Conservation (phyloP, 2,888 invertebrate species). For the Agonum fuliginosum region DNA sequence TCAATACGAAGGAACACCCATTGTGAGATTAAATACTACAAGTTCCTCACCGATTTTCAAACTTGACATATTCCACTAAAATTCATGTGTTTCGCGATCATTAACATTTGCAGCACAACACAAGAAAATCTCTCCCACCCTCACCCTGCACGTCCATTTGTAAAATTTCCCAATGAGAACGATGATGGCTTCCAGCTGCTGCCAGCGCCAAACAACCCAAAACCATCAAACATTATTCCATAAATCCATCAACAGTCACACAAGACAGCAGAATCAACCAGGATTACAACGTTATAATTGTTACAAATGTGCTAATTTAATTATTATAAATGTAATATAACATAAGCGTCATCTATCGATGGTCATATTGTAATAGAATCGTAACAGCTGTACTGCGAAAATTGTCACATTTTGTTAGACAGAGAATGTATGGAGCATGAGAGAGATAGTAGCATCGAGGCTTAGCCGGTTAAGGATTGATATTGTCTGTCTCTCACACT, state of each 20-base stretch:
- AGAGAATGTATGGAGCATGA: too few relatives aligned
- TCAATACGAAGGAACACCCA: slow-evolving; percentile 60
- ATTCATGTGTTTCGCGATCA: slow-evolving; percentile 66
- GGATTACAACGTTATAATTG: too few relatives aligned
- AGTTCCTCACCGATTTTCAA: slow-evolving; percentile 76
- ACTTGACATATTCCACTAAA: slow-evolving; percentile 77
- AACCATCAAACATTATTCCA: background rate
- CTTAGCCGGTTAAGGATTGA: too few relatives aligned
- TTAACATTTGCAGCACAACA: slow-evolving; percentile 60
- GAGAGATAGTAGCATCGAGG: too few relatives aligned
- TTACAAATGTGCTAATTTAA: too few relatives aligned
- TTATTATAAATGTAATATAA: too few relatives aligned
- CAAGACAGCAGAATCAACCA: too few relatives aligned
- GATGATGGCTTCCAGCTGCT: slow-evolving; percentile 16
- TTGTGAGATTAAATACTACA: slow-evolving; percentile 44
- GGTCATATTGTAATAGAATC: too few relatives aligned
- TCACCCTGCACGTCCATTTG: slow-evolving; percentile 56
- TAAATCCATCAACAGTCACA: too few relatives aligned
- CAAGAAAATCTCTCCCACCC: slow-evolving; percentile 60
- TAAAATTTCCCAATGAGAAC: slow-evolving; percentile 56
- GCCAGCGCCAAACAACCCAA: background rate
- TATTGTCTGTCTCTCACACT: too few relatives aligned
- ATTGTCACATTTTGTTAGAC: too few relatives aligned
- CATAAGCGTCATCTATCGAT: background rate
- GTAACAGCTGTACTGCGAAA: too few relatives aligned